Conservation (phyloP, 2,888 invertebrate genomes). For the Pristionchus maxplancki region DNA sequence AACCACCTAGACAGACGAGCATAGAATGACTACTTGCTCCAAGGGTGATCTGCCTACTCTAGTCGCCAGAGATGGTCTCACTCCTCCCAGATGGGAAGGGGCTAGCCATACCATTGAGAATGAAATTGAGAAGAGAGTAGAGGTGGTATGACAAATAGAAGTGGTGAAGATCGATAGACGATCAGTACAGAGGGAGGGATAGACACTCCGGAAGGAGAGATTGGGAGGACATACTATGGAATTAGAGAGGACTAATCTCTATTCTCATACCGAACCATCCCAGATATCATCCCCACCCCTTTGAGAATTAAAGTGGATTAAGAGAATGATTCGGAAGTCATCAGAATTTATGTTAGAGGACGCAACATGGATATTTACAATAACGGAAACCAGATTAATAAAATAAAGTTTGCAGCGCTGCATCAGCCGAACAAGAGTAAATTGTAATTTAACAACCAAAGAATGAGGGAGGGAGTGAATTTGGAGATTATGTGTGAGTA, state of each 20-base stretch:
- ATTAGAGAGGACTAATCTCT: not conserved
- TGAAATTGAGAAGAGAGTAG: conserved; percentile 18
- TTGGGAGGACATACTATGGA: not conserved
- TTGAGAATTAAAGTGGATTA: not conserved
- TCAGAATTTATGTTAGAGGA: not conserved
- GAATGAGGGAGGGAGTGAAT: not conserved
- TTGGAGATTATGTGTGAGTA: not conserved
- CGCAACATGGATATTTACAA: not conserved
- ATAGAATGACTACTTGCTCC: not conserved
- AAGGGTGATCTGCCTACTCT: not conserved
- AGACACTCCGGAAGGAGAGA: not conserved
- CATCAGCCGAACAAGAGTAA: not conserved
- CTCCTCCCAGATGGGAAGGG: not conserved
- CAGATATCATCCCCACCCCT: not conserved
- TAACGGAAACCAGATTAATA: not conserved
- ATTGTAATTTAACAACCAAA: not conserved
- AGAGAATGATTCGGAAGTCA: not conserved
- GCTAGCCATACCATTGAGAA: not conserved
- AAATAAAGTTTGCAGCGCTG: not conserved
- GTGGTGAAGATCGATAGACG: not conserved
- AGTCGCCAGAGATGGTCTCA: not conserved
- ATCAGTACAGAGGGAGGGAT: not conserved
- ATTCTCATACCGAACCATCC: not conserved
- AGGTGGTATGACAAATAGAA: conserved; percentile 4
- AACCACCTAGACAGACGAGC: not conserved